These are phyloP conservation scores for Pseudonaja textilis DNA, from an alignment of 2,113 vertebrate species.

Conservation along the genomic window DNA sequence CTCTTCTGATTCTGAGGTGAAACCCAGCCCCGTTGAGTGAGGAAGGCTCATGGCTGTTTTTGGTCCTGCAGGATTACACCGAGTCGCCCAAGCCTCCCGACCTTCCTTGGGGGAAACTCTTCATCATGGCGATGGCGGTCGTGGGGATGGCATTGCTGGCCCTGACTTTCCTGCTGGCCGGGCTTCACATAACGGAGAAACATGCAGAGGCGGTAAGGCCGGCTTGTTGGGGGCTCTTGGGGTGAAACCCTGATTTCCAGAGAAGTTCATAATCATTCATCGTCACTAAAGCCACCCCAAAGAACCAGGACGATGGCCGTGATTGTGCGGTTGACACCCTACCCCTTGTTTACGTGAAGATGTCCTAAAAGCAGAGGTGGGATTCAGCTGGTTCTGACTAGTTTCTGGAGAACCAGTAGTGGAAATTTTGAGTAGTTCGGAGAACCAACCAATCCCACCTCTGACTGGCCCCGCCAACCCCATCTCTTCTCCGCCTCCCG, in stretches of 20 bases:
- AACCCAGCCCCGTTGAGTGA: background rate
- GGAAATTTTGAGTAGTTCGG: no score
- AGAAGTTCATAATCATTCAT: background rate
- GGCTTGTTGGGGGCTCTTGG: rapidly evolving
- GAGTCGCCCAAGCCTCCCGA: conserved; percentile 48
- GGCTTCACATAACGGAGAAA: conserved; percentile 52
- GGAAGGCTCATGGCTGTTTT: background rate
- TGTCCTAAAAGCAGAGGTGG: background rate
- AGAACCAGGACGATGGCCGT: background rate
- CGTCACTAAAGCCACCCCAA: background rate
- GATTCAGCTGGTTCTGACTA: no score
- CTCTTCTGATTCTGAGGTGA: background rate
- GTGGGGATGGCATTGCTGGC: conserved; percentile 49
- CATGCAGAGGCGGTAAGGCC: conserved; percentile 61
- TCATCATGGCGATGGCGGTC: conserved; percentile 23
- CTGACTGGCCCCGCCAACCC: no score
- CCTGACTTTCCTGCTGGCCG: conserved; percentile 53
- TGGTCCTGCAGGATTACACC: conserved; percentile 54
- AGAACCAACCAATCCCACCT: no score
- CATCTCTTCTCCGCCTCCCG: no score
- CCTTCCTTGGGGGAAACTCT: conserved; percentile 42
- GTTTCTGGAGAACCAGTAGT: no score
- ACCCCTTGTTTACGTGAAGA: background rate
- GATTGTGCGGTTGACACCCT: background rate
- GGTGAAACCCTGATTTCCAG: background rate